Conservation (phyloP, 2,797 vertebrate genomes). For the Streptopelia turtur region DNA sequence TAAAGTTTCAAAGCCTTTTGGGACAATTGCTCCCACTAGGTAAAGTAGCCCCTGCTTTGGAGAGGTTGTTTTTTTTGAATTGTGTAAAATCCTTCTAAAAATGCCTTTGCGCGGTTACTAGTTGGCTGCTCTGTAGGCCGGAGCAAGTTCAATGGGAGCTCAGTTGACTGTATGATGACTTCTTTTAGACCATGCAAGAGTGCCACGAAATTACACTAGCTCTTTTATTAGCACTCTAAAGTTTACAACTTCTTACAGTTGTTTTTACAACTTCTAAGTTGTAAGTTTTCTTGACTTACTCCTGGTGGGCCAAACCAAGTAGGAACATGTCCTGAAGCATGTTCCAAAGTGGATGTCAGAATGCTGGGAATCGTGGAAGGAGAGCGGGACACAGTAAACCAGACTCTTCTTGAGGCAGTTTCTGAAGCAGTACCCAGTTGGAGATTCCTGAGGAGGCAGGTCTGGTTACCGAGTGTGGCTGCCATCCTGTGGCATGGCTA, state of each 20-base stretch:
- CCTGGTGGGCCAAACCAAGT: rapidly evolving
- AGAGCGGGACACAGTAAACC: not conserved
- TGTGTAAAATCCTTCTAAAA: not conserved
- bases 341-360: not conserved
- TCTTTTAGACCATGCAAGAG: not conserved
- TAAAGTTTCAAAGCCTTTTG: not conserved
- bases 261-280: not conserved
- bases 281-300: not conserved
- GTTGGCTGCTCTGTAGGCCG: not conserved
- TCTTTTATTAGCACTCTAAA: not conserved
- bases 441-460: not conserved
- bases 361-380: not conserved
- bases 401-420: not conserved
- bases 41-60: not conserved
- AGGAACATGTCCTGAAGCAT: not conserved
- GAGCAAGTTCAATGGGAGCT: not conserved
- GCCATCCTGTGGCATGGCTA: not conserved
- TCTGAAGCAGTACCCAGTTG: not conserved
- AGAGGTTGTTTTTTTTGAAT: not conserved
- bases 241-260: not conserved
- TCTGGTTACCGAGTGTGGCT: not conserved
- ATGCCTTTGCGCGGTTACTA: not conserved
- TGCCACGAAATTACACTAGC: not conserved
- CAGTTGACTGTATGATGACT: not conserved
- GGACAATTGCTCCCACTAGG: not conserved